Conservation (phyloP, 2,888 invertebrate species). For the Heliconius ismenius region DNA sequence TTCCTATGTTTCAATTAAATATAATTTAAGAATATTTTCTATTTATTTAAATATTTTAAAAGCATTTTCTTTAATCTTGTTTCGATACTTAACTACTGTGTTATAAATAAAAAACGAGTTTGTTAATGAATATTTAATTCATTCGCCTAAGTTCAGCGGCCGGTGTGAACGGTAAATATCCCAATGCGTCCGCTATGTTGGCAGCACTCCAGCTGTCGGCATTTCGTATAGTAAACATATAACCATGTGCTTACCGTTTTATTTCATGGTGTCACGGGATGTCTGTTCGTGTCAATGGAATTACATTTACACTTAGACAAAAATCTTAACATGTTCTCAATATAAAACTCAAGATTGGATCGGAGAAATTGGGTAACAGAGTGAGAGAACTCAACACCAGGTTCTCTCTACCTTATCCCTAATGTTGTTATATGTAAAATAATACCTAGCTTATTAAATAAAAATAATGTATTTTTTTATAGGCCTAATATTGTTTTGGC, state of each 20-base stretch:
- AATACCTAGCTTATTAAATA: neutral
- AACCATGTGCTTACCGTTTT: slow-evolving; percentile 58
- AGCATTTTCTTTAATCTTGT: neutral
- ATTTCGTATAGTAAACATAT: slow-evolving; percentile 60
- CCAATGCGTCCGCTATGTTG: slow-evolving; percentile 62
- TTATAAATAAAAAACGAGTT: slow-evolving; percentile 18
- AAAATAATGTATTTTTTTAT: neutral
- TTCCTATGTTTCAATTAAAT: neutral
- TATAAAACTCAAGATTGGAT: too few relatives aligned
- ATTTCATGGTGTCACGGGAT: slow-evolving; percentile 35
- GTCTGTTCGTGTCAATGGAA: slow-evolving; percentile 19
- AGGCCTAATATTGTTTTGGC: neutral
- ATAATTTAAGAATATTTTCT: neutral
- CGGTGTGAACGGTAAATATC: slow-evolving; percentile 58
- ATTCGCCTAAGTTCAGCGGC: slow-evolving; percentile 46
- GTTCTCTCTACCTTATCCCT: too few relatives aligned
- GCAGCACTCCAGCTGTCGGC: slow-evolving; percentile 59
- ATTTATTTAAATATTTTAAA: too few relatives aligned
- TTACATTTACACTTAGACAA: neutral
- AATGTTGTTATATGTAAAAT: neutral
- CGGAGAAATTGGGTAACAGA: too few relatives aligned
- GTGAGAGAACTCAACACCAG: too few relatives aligned
- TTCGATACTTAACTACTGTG: neutral
- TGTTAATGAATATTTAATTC: slow-evolving; percentile 26
- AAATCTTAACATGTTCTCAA: too few relatives aligned